phyloP scores from a whole-genome alignment of 2,113 vertebrate species.

The Prunella fulvescens region DNA sequence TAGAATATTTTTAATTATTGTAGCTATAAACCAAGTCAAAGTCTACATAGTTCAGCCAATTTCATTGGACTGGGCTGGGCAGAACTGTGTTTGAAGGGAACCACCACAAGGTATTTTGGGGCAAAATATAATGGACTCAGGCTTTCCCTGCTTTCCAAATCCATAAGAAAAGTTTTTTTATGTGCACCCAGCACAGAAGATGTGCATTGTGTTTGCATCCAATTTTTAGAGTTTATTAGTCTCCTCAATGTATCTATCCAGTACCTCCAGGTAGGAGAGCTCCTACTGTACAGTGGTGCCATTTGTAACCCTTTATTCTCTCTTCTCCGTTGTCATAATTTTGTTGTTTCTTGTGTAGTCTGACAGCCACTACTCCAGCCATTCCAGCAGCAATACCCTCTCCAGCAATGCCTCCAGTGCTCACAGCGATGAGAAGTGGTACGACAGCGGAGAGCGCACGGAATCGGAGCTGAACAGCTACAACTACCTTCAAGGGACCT shows the following conservation, averaged over 20 bases:
- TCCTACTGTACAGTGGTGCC: background rate
- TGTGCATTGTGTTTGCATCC: background rate
- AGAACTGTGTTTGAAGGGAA: background rate
- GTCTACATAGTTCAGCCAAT: background rate
- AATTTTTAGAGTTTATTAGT: background rate
- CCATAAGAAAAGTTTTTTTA: background rate
- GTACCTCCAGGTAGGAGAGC: background rate
- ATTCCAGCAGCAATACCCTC: constrained; percentile 95
- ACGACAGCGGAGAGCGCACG: constrained; percentile 81
- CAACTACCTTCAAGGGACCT: constrained; percentile 88
- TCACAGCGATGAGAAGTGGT: constrained; percentile 96
- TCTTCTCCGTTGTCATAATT: background rate
- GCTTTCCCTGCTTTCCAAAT: background rate
- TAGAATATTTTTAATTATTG: background rate
- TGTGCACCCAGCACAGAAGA: background rate
- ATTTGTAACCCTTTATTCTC: background rate
- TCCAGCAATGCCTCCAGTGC: constrained; percentile 92
- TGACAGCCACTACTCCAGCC: constrained; percentile 92
- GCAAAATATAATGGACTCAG: background rate
- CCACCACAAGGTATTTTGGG: background rate
- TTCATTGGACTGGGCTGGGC: background rate
- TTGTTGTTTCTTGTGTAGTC: constrained; percentile 67
- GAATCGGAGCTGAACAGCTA: constrained; percentile 88
- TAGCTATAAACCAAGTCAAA: background rate
- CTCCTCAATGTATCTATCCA: background rate